Evolutionary conservation across 2,113 vertebrate species (phyloP), one percentile per base, ranked within the genome.

Genomic region (Cairina moschata): DNA sequence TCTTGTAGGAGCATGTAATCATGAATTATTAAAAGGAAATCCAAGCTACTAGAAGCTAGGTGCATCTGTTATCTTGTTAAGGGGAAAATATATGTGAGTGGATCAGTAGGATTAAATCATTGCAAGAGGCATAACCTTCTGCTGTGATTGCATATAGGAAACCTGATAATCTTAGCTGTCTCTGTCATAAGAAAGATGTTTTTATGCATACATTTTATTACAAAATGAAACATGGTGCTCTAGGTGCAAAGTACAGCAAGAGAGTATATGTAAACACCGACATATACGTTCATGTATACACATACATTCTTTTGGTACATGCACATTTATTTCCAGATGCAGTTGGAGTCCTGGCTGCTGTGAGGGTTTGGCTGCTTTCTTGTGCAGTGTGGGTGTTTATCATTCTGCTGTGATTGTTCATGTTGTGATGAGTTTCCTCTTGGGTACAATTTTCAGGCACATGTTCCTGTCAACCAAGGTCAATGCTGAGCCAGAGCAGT

Each of bases 381-480:
- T 74, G 91, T 91, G 55, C 95, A 83, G 80, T 96, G 91, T 95
- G 95, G 92, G 83, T 93, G 94, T 97, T 94, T 97, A 97, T 97
- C 97, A 95, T 97, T 96, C 81, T 97, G 56, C 95, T 95, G 75
- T 93, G 96, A 96, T 88, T 94, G 93, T 96, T 75, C 96, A 71
- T 58, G 65, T 95, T 95, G 93, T 71, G 93, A 85, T 96, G 96
- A 93, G 85, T 72, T 95, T 94, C 94, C 97, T 91, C 96, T 75
- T 38, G 96, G 95, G 96, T 96, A 94, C 88, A 69, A 82, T 94
- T 97, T 93, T 72, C 94, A 97, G 95, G 91, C 98, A 96, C 96
- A 85, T 91, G 96, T 91, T 97, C 96, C 97, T 95, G 95, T 97
- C 95, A 92, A 55, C 91, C 93, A 86, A 91, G 69, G 95, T 95